These are phyloP conservation scores for Lethenteron reissneri DNA, from an alignment of 2,113 vertebrate species.

Conservation along the genomic window DNA sequence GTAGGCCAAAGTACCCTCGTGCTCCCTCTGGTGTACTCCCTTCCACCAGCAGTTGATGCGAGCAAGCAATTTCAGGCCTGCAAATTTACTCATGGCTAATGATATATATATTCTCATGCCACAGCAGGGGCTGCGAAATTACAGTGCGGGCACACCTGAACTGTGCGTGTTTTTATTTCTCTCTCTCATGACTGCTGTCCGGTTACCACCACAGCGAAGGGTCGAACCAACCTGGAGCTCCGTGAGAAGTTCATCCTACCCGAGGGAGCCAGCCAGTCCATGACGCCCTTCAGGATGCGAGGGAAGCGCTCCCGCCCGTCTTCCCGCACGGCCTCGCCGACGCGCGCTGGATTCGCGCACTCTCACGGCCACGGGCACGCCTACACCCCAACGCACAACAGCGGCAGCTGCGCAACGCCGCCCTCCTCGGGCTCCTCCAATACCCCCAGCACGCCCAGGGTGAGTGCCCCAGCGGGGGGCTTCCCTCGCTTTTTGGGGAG, in stretches of 20 bases:
- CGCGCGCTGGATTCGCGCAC: neutral
- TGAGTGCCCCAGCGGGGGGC: neutral
- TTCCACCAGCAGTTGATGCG: too few relatives aligned
- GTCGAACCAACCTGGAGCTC: conserved; percentile 3
- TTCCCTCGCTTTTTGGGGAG: too few relatives aligned
- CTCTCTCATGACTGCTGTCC: too few relatives aligned
- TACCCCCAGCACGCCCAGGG: neutral
- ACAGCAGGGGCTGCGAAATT: neutral
- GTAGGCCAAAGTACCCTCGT: too few relatives aligned
- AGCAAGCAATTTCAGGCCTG: neutral
- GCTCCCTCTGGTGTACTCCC: too few relatives aligned
- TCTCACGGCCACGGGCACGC: too few relatives aligned
- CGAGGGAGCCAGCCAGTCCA: conserved; percentile 4
- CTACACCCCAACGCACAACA: conserved; percentile 86
- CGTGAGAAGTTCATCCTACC: conserved; percentile 6
- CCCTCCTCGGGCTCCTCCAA: conserved; percentile 26
- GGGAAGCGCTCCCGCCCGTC: conserved; percentile 1
- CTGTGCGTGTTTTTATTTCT: too few relatives aligned
- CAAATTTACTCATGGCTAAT: neutral
- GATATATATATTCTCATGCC: neutral
- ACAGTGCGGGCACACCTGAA: neutral
- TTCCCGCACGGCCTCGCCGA: neutral
- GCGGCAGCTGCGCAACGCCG: conserved; percentile 63
- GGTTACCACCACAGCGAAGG: neutral
- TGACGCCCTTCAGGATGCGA: neutral